Evolutionary conservation across 2,797 vertebrate species (phyloP), one percentile per base, ranked within the genome.

Genomic region (Hapalemur alaotrensis): DNA sequence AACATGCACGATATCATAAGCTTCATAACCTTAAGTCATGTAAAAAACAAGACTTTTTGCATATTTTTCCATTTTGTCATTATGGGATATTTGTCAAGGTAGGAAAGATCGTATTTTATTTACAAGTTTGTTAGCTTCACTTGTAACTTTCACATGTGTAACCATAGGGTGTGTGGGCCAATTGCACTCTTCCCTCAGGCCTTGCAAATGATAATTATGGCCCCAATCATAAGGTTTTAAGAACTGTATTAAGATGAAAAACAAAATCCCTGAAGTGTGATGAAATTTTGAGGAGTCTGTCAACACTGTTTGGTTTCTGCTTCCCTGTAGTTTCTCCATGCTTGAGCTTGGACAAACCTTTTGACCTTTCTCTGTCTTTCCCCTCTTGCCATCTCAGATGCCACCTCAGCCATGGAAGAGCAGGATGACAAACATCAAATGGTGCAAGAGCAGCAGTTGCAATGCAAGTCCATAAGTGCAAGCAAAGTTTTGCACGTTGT

Each of bases 401-500:
- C 43, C 35, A 57, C 28, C 13, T 57, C 18, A 43, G 4, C 35
- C 46, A 43, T 0, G 4, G 57, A 59, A 35, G 5, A 65, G 23
- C 54, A 38, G 65, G 12, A 20, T 13, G 14, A 5, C 20, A 32
- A 22, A 38, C n/a, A 38, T n/a, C n/a, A 25, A 23, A 2, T 0
- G 4, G 1, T 0, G 1, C 10, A 38, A 52, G 63, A 35, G 38
- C 20, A 57, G 52, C 32, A 18, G 50, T n/a, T 52, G 14, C 41
- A 2, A 1, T 1, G 1, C 0, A 5, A n/a, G 12, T 30, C 67
- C 10, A 3, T 3, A 54, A 91, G 81, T 25, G 28, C 30, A 32
- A 75, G 50, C 5, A 20, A 95, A 69, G 12, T 75, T 95, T 89
- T 96, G 28, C 13, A 32, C 23, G 22, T 91, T 95, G 84, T 82